Conservation (phyloP, 2,113 vertebrate genomes). For the Pelecanoides urinatrix region DNA sequence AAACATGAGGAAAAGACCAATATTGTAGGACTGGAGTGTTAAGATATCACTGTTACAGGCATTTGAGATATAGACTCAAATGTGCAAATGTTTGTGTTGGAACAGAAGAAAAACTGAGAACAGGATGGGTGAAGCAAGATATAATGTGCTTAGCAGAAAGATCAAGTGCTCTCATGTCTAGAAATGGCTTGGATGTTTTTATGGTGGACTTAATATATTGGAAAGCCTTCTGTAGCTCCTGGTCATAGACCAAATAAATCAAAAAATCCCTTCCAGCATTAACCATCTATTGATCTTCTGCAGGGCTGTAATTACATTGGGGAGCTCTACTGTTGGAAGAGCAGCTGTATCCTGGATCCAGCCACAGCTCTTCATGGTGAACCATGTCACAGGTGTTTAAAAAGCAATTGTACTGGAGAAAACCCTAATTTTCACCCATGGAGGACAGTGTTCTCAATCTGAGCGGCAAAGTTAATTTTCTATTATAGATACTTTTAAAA, state of each 20-base stretch:
- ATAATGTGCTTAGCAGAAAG: not conserved
- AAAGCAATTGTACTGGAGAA: not conserved
- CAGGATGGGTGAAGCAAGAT: not conserved
- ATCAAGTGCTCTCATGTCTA: not conserved
- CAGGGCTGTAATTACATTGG: slow-evolving; percentile 44
- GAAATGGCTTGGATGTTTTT: slow-evolving; percentile 17
- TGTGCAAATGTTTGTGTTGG: not conserved
- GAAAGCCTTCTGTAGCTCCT: slow-evolving; percentile 21
- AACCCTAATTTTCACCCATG: not conserved
- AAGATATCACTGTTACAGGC: not conserved
- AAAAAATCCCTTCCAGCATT: slow-evolving; percentile 38
- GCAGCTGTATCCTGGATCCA: not conserved
- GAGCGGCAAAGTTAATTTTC: not conserved
- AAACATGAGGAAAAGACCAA: not conserved
- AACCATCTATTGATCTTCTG: slow-evolving; percentile 51
- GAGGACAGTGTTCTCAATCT: not conserved
- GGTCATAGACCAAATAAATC: slow-evolving; percentile 42
- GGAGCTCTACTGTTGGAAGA: not conserved
- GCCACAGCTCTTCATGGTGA: not conserved
- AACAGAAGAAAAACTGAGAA: not conserved
- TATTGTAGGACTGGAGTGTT: not conserved
- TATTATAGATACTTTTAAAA: not conserved
- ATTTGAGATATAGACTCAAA: not conserved
- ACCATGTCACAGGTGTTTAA: not conserved
- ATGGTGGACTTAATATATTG: not conserved